A percentile compares a stretch with the other conserved stretches of the same genome.
These are phyloP conservation scores for Naso thynnoides DNA, from an alignment of 2,797 vertebrate species.

Conservation along the genomic window DNA sequence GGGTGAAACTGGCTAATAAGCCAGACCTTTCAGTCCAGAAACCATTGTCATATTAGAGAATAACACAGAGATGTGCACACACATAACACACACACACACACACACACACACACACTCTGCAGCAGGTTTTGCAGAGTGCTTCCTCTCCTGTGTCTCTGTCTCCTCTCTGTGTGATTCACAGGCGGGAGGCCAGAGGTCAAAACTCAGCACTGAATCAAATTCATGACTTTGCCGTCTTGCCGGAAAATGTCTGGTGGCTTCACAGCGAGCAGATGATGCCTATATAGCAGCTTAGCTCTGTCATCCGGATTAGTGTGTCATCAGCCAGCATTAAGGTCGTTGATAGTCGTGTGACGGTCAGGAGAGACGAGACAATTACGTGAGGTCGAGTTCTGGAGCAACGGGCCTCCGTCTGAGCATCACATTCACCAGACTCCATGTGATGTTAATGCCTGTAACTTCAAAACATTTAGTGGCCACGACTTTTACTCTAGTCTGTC, in stretches of 20 bases:
- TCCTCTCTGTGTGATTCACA: constrained; percentile 13
- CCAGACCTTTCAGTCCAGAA: not conserved
- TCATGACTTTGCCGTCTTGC: not conserved
- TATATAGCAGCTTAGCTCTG: constrained; percentile 17
- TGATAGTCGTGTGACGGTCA: constrained; percentile 29
- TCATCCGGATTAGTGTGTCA: constrained; percentile 55
- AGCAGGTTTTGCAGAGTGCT: not conserved
- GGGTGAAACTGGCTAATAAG: no score
- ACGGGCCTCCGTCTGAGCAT: not conserved
- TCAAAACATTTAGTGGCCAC: not conserved
- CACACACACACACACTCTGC: constrained; percentile 5
- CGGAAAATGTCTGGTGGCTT: constrained; percentile 15
- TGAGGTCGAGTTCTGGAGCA: constrained; percentile 8
- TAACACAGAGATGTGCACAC: not conserved
- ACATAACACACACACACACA: not conserved
- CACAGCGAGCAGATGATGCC: constrained; percentile 22
- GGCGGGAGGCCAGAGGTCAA: constrained; percentile 33
- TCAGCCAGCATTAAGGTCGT: constrained; percentile 36
- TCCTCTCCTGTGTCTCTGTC: not conserved
- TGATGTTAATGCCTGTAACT: not conserved
- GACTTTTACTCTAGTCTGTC: not conserved
- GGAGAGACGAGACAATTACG: constrained; percentile 44
- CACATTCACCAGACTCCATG: not conserved
- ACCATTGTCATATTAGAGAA: not conserved
- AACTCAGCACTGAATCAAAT: constrained; percentile 44